Base-by-base conservation (phyloP, 1,140 invertebrate species). In the Diorhabda carinulata region DNA sequence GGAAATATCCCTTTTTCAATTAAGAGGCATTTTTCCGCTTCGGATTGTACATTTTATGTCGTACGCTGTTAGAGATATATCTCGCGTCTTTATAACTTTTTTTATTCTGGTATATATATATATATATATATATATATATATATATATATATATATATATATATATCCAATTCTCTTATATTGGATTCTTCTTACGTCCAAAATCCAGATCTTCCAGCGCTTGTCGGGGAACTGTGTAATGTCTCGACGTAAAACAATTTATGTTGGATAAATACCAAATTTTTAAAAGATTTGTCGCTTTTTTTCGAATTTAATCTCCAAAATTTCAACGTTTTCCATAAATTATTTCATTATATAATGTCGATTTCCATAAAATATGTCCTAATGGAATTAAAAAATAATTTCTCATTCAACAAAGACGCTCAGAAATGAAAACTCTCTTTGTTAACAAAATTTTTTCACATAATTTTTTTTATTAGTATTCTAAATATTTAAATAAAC, bases 171-270 rank as follows among this genome's bases (percentile, higher is more conserved):
- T 25, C 47, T n/a, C 47, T 52, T 52, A 52, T 52, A 52, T 52
- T 52, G 47, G 47, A 52, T 52, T 52, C 47, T 52, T 52, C 47
- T n/a, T 52, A 52, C 47, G 47, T 52, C 47, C 47, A 52, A n/a
- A 52, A 52, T 52, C 47, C 47, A 6, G 47, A 52, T 52, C 47
- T 52, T n/a, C 47, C 47, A 52, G 47, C 47, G 47, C 47, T 52
- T 52, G 47, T 52, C 47, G 47, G n/a, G 47, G 47, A 52, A 52
- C n/a, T 52, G 47, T 52, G 47, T 52, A 52, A 52, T 52, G 47
- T n/a, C 47, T 52, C n/a, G 47, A 7, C 59, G 59, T 60, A 42
- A 40, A 60, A 25, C 59, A 60, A 60, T 60, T 60, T 40, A 60
- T 40, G 25, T 7, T 42, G 7, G 6, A 10, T 7, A 7, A 60